Evolutionary conservation across 2,888 invertebrate genomes (phyloP), one percentile per base, ranked within the genome.

Genomic region (Acleris emargana): DNA sequence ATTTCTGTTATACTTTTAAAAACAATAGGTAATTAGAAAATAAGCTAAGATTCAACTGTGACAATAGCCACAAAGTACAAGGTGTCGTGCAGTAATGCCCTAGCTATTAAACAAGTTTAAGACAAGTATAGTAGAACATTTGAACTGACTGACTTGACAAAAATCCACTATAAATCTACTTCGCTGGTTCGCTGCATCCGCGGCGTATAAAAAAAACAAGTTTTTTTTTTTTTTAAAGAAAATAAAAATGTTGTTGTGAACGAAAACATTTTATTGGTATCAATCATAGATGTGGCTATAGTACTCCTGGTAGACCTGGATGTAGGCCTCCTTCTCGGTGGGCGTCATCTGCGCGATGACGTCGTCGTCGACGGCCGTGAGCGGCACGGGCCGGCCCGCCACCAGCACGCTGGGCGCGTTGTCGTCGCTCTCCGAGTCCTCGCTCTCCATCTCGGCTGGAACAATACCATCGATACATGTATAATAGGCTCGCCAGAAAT

Each of bases 221-320:
- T n/a, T n/a, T n/a, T n/a, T n/a, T n/a, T n/a, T n/a, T n/a, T n/a
- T n/a, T n/a, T n/a, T 43, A 43, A n/a, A n/a, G n/a, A 43, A 43
- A 25, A 25, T 25, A 25, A 25, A 25, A 25, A 22, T 22, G 1
- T 25, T 1, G 6, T 25, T 6, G 17, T 45, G 17, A n/a, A 45
- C 17, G 28, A 50, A 4, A 17, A 5, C 5, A 50, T 59, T 59
- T 32, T 59, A 59, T 59, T 50, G 22, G 5, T 16, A 60, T 72
- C 83, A 97, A 89, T 96, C 97, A 79, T 96, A 96, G 93, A 97
- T 96, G 84, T 97, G 96, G 73, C 97, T 96, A 90, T 97, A 98
- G 87, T 97, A 96, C 85, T 99, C 98, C 84, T 98, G 98, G 83
- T 98, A 98, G 51, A 97, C 94, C 88, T 97, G 96, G 75, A 99